phyloP scores from a whole-genome alignment of 2,888 invertebrate species.

The Drosophila diplacantha region DNA sequence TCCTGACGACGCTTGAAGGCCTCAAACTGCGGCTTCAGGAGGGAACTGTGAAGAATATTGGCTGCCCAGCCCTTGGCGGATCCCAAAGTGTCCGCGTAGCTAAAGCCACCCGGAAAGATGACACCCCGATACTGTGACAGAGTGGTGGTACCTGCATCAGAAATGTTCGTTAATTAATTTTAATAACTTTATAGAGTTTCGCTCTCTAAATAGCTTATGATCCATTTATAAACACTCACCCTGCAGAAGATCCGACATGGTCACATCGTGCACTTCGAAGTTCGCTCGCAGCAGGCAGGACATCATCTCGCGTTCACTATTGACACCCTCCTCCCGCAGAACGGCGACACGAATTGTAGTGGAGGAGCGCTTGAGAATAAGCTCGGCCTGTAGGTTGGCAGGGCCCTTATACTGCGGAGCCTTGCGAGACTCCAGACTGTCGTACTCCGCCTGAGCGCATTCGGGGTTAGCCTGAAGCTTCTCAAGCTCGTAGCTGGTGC shows the following conservation, averaged over 20 bases:
- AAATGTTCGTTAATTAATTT: neutral
- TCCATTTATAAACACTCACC: slow-evolving; percentile 41
- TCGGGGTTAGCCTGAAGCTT: slow-evolving; percentile 87
- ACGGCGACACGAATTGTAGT: slow-evolving; percentile 88
- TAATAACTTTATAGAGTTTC: neutral
- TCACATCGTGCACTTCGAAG: slow-evolving; percentile 94
- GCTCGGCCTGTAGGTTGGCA: slow-evolving; percentile 79
- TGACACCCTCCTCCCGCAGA: slow-evolving; percentile 94
- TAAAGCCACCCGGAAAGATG: slow-evolving; percentile 98
- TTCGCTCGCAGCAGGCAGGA: slow-evolving; percentile 91
- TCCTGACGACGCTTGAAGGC: slow-evolving; percentile 86
- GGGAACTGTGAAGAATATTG: slow-evolving; percentile 88
- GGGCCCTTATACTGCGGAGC: slow-evolving; percentile 86
- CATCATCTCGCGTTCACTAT: slow-evolving; percentile 99
- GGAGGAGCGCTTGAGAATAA: slow-evolving; percentile 72
- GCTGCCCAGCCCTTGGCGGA: slow-evolving; percentile 99
- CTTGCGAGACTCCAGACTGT: slow-evolving; percentile 82
- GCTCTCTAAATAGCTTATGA: slow-evolving; percentile 1
- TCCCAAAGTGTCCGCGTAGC: slow-evolving; percentile 97
- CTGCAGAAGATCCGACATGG: slow-evolving; percentile 91
- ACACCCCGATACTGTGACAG: slow-evolving; percentile 91
- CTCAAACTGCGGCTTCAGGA: slow-evolving; percentile 86
- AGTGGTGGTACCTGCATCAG: slow-evolving; percentile 80
- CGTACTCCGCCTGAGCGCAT: slow-evolving; percentile 89
- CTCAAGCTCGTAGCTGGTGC: slow-evolving; percentile 94